phyloP scores from a whole-genome alignment of 2,797 vertebrate genomes.

The Falco cherrug region DNA sequence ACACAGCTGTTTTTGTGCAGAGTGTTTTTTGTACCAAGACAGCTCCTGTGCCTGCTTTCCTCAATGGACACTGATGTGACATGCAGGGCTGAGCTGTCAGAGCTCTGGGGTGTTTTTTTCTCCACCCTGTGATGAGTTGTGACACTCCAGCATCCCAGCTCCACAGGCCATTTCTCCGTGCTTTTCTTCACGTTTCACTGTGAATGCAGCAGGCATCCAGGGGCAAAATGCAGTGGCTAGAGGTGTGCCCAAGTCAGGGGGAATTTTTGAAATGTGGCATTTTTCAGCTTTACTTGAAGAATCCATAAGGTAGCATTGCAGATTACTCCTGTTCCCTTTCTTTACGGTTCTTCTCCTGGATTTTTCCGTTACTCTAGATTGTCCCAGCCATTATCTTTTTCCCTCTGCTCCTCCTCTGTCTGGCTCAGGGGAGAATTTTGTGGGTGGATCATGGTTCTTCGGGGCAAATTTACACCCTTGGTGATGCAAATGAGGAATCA shows the following conservation, averaged over 20 bases:
- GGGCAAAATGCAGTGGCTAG: background rate
- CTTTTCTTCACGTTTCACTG: constrained; percentile 23
- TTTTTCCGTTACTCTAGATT: background rate
- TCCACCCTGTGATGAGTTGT: constrained; percentile 54
- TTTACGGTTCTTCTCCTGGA: background rate
- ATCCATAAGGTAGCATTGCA: background rate
- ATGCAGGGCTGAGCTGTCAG: constrained; percentile 63
- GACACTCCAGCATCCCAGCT: constrained; percentile 52
- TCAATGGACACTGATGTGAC: constrained; percentile 64
- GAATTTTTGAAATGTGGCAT: background rate
- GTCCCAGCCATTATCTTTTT: background rate
- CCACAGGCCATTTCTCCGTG: constrained; percentile 31
- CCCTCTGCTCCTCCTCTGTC: background rate
- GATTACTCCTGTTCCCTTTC: background rate
- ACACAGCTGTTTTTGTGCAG: background rate
- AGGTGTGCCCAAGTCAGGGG: background rate
- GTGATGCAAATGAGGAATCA: background rate
- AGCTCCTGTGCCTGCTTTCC: constrained; percentile 42
- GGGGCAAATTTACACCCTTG: constrained; percentile 7
- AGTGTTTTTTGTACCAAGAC: constrained; percentile 18
- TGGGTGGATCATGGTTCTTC: constrained; percentile 29
- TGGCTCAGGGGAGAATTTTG: background rate
- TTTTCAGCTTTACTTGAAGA: background rate
- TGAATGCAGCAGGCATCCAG: background rate
- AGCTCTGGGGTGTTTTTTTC: constrained; percentile 38